Base-by-base conservation (phyloP, 2,113 vertebrate species). In the Notarius lentiginosus region DNA sequence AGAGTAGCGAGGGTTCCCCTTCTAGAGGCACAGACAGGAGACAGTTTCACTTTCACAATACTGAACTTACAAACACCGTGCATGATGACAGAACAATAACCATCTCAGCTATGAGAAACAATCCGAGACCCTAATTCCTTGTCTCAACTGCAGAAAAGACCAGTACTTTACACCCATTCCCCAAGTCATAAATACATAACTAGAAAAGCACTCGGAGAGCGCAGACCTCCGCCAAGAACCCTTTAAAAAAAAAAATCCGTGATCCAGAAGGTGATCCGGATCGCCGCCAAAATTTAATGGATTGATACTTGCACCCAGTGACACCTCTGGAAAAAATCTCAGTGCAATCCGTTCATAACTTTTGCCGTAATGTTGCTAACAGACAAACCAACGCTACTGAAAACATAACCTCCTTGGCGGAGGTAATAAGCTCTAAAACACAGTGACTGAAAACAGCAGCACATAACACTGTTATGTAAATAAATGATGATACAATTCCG, bases 1-100 rank as follows among this genome's bases (percentile, higher is more conserved):
- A 22, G 95, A 96, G 95, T 96, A 98, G 82, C 94, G 96, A 90
- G 95, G 95, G 92, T 94, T 95, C 92, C 95, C 95, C 92, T 97
- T 98, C 95, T 97, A 65, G 24, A 60, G 8, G 47, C 47, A 79
- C 27, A 85, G 60, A 87, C 24, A 70, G 41, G 76, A 34, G 75
- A 58, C 15, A 7, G 1, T 83, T 70, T 34, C 27, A 47, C 30
- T 56, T 58, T 30, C 11, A 11, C 15, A 34, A 27, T 77, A n/a
- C 22, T 72, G 15, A 70, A 47, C 9, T 22, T 75, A 14, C 75
- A 17, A 9, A 56, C 51, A 56, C 17, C 14, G 41, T 27, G 76
- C 8, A 34, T 41, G 17, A 34, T 14, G 0, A 22, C n/a, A 56
- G 6, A 11, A 73, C 18, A 84, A 61, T 9, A 47, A 47, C 30